Percentiles rank a stretch among this genome's conserved stretches.
phyloP scores from a whole-genome alignment of 1,140 invertebrate genomes.

The Panulirus ornatus region DNA sequence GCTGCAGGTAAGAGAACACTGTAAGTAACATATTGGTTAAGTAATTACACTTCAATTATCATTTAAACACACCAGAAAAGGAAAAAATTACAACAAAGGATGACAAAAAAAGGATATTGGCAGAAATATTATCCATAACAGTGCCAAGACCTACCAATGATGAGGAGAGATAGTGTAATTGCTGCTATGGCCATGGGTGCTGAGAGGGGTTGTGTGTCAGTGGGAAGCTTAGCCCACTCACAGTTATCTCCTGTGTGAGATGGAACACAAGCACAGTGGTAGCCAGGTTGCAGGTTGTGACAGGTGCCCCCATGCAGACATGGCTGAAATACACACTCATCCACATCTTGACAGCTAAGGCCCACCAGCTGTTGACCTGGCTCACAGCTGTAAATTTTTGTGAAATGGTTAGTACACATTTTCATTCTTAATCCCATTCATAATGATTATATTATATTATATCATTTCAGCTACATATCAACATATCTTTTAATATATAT shows the following conservation, averaged over 20 bases:
- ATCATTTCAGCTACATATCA: too few relatives aligned
- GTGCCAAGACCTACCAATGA: constrained; percentile 37
- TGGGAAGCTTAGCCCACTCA: constrained; percentile 33
- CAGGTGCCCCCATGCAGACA: constrained; percentile 55
- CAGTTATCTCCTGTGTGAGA: constrained; percentile 32
- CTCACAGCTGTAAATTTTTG: constrained; percentile 44
- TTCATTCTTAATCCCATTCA: too few relatives aligned
- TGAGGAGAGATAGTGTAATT: constrained; percentile 25
- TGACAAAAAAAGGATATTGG: too few relatives aligned
- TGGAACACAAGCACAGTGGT: constrained; percentile 42
- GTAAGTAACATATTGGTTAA: too few relatives aligned
- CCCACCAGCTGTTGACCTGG: constrained; percentile 34
- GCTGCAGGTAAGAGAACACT: too few relatives aligned
- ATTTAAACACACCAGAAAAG: too few relatives aligned
- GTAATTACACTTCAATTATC: too few relatives aligned
- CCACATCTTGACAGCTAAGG: constrained; percentile 28
- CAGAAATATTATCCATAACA: too few relatives aligned
- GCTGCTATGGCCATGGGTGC: constrained; percentile 35
- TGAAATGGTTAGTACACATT: too few relatives aligned
- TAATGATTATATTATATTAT: too few relatives aligned
- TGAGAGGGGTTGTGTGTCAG: constrained; percentile 27
- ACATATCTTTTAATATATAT: too few relatives aligned
- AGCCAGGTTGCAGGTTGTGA: constrained; percentile 38
- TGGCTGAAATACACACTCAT: constrained; percentile 43
- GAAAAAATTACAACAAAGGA: too few relatives aligned